Base-by-base conservation (phyloP, 2,113 vertebrate genomes). In the Tenebrosternarchus preto region DNA sequence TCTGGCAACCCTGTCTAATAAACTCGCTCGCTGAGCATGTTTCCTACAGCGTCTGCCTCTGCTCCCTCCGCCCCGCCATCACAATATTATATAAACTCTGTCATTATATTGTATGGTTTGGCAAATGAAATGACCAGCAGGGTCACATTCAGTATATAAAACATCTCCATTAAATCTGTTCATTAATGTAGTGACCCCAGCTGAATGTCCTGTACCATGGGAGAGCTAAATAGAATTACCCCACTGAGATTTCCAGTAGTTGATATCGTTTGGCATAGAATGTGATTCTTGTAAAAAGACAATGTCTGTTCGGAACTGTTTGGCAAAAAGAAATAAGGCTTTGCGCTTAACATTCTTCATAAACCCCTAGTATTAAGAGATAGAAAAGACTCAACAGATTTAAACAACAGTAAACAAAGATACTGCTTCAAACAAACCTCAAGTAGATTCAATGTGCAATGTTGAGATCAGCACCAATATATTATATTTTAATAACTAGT, bases 171-270 rank as follows among this genome's bases (percentile, higher is more conserved):
- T 77, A 66, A 77, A 77, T 22, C 36, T 77, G 39, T 43, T 77
- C 36, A 66, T 77, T 55, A 77, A 67, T 19, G 61, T 66, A 64
- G 75, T 60, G 43, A 77, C 75, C 60, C 75, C 75, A 53, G 75
- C 60, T 67, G 59, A 77, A 50, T 46, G 75, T 64, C 50, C 61
- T 74, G 53, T 56, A 55, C 46, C 72, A 29, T 56, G n/a, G 50
- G 59, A 77, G 61, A 77, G 75, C 75, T 60, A 77, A 66, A 67
- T 27, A 27, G 61, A 66, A 53, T 67, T 77, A 66, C 75, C 25
- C 60, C 75, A 77, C 55, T 74, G 72, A 56, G 72, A 74, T 12
- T 50, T 74, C 72, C 46, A 74, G 55, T 29, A 74, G 29, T 74
- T 74, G 25, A 3, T 25, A 60, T 60, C 29, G 31, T 57, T 31